phyloP scores from a whole-genome alignment of 2,113 vertebrate genomes.

The Centropristis striata region DNA sequence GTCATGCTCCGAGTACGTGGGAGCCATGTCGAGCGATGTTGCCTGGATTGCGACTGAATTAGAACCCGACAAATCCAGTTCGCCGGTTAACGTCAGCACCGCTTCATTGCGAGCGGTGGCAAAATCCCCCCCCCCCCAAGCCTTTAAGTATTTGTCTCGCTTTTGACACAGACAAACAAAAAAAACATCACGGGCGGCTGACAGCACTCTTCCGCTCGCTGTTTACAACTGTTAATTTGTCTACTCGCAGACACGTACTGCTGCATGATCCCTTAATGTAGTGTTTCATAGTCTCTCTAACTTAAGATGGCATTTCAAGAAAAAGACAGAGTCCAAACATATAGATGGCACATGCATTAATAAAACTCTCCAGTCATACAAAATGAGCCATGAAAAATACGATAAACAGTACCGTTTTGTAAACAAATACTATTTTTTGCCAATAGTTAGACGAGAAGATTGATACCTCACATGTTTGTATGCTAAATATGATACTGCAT shows the following conservation, averaged over 20 bases:
- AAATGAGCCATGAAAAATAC: not conserved
- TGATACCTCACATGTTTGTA: not conserved
- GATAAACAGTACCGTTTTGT: not conserved
- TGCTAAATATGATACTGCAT: not conserved
- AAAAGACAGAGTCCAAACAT: not conserved
- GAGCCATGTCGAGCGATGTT: not conserved
- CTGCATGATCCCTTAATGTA: not conserved
- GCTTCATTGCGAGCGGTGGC: not conserved
- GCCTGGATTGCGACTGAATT: not conserved
- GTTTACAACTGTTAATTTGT: not conserved
- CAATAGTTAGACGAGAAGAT: not conserved
- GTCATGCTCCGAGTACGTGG: slow-evolving; percentile 12
- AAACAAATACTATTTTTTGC: not conserved
- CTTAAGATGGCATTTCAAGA: not conserved
- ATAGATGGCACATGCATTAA: too few species aligned
- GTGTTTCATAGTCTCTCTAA: not conserved
- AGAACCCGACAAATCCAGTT: slow-evolving; percentile 8
- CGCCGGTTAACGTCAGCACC: not conserved
- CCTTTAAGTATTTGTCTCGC: not conserved
- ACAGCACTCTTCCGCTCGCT: slow-evolving; percentile 5
- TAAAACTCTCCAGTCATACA: not conserved
- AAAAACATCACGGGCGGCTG: slow-evolving; percentile 9
- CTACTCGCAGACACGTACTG: not conserved
- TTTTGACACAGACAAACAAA: slow-evolving; percentile 24
- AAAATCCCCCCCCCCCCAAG: not conserved